Conservation (phyloP, 2,797 vertebrate species). For the Propithecus deckenii region DNA sequence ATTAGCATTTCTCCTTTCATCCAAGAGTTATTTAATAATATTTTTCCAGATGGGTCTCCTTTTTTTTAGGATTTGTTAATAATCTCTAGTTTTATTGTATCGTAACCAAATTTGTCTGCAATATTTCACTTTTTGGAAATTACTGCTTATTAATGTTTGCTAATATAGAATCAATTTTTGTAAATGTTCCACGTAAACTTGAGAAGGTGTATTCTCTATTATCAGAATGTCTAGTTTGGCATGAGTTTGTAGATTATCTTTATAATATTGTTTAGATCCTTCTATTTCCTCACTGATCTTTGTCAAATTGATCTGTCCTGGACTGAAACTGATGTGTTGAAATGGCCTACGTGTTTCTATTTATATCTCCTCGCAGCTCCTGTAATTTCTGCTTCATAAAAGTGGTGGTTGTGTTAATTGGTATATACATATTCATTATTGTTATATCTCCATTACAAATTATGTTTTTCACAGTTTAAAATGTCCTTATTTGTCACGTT, state of each 20-base stretch:
- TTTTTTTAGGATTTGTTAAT: background rate
- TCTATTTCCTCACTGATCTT: background rate
- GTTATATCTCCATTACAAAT: background rate
- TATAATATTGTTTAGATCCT: accelerated
- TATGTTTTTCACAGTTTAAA: background rate
- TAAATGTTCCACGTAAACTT: background rate
- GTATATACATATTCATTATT: background rate
- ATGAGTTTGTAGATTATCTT: background rate
- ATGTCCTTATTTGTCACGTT: background rate
- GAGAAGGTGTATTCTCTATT: background rate
- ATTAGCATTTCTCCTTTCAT: background rate
- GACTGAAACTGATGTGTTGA: no score
- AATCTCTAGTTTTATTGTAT: background rate
- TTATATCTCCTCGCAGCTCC: background rate
- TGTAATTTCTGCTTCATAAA: background rate
- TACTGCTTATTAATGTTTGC: background rate
- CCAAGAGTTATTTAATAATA: background rate
- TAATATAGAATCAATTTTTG: background rate
- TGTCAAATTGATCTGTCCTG: background rate
- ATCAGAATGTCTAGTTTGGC: background rate
- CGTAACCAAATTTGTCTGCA: background rate
- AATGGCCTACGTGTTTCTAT: background rate
- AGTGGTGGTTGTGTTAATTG: background rate
- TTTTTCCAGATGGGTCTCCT: background rate
- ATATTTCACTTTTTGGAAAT: background rate